These are phyloP conservation scores for Sylvia atricapilla DNA, from an alignment of 2,113 vertebrate genomes.

Conservation along the genomic window DNA sequence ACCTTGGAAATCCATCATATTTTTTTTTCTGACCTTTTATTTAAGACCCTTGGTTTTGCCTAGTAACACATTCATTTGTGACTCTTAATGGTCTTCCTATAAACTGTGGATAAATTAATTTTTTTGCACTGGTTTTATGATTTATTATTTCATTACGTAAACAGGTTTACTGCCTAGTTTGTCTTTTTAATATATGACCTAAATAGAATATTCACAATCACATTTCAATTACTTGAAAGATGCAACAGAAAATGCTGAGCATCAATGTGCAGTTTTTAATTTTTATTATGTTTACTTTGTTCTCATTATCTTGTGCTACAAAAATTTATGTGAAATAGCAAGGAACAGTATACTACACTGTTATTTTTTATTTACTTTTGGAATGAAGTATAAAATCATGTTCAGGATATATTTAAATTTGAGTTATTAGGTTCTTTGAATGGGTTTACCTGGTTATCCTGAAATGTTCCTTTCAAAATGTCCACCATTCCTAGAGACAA, in stretches of 20 bases:
- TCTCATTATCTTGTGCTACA: not conserved
- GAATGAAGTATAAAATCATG: not conserved
- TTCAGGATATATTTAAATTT: not conserved
- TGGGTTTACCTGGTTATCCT: not conserved
- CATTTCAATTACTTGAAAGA: not conserved
- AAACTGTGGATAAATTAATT: not conserved
- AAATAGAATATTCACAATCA: not conserved
- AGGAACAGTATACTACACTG: not conserved
- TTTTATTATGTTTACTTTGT: not conserved
- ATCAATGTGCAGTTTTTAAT: not conserved
- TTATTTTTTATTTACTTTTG: not conserved
- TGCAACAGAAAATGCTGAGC: not conserved
- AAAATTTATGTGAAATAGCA: not conserved
- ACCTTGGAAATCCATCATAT: not conserved
- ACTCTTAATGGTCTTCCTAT: not conserved
- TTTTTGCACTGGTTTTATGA: not conserved
- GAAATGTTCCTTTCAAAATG: not conserved
- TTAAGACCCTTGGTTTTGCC: not conserved
- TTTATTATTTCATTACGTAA: not conserved
- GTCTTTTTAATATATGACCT: not conserved
- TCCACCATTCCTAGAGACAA: not conserved
- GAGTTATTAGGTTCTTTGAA: not conserved
- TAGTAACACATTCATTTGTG: not conserved
- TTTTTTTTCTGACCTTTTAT: not conserved
- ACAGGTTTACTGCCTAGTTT: not conserved